A percentile compares a stretch with the other conserved stretches of the same genome.
Evolutionary conservation across 2,888 invertebrate species (phyloP).

Genomic region (Corythucha ciliata): DNA sequence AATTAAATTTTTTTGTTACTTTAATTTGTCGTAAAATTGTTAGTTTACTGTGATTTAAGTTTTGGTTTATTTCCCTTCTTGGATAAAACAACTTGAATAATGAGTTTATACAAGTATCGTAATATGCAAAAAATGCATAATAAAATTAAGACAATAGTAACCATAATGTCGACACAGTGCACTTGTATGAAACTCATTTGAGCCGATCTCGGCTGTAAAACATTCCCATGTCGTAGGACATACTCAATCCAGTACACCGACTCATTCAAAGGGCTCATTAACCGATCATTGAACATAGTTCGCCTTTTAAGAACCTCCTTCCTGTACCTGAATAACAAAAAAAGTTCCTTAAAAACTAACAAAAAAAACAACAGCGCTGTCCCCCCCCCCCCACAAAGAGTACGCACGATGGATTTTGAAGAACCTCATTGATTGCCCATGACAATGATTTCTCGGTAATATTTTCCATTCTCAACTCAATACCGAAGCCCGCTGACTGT

Average conservation of each 20-base stretch:
- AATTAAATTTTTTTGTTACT: too few species aligned
- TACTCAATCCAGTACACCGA: constrained; percentile 29
- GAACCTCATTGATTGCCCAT: constrained; percentile 25
- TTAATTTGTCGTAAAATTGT: too few species aligned
- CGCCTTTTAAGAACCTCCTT: constrained; percentile 13
- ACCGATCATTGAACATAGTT: constrained; percentile 19
- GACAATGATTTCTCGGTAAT: constrained; percentile 19
- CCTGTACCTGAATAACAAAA: constrained; percentile 22
- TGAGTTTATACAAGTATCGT: too few species aligned
- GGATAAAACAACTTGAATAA: too few species aligned
- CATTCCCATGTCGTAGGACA: constrained; percentile 20
- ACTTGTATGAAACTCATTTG: constrained; percentile 19
- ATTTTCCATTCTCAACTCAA: constrained; percentile 15
- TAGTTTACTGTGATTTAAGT: too few species aligned
- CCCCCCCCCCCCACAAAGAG: too few species aligned
- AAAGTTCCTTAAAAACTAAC: too few species aligned
- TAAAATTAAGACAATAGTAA: background rate
- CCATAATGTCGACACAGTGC: constrained; percentile 18
- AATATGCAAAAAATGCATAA: too few species aligned
- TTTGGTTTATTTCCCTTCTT: too few species aligned
- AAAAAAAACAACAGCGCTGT: too few species aligned
- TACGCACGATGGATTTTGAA: constrained; percentile 20
- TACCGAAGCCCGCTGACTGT: constrained; percentile 8
- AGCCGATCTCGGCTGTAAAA: constrained; percentile 22
- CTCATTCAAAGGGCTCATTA: constrained; percentile 16